phyloP scores from a whole-genome alignment of 1,140 invertebrate genomes.

The Zaprionus ghesquierei region DNA sequence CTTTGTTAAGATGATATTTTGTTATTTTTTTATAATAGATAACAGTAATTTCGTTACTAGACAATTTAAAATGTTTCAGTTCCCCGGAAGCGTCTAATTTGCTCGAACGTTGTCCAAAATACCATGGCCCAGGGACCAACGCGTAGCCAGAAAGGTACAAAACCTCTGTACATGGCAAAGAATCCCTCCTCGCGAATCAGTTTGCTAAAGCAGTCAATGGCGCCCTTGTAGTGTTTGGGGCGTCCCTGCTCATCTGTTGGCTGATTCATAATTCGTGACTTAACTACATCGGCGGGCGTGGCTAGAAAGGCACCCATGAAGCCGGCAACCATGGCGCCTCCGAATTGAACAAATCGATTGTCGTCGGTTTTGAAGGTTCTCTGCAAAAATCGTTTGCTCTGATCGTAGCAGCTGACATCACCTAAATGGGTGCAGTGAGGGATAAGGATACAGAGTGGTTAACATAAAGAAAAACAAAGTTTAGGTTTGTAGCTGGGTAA shows the following conservation, averaged over 20 bases:
- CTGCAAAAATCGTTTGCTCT: conserved; percentile 33
- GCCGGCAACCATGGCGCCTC: conserved; percentile 33
- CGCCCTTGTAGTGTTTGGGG: conserved; percentile 33
- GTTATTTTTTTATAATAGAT: background rate
- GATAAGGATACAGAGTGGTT: no score
- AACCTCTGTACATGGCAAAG: conserved; percentile 41
- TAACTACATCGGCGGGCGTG: conserved; percentile 45
- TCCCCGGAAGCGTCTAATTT: conserved; percentile 21
- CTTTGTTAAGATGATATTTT: background rate
- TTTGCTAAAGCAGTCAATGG: conserved; percentile 32
- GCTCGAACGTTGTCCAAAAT: conserved; percentile 44
- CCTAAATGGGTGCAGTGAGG: no score
- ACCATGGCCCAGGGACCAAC: conserved; percentile 39
- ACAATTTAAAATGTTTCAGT: conserved; percentile 18
- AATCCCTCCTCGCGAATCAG: conserved; percentile 30
- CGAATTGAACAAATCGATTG: conserved; percentile 25
- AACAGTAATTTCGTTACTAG: background rate
- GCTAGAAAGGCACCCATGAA: conserved; percentile 16
- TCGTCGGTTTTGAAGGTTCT: background rate
- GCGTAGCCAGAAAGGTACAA: conserved; percentile 38
- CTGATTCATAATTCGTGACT: conserved; percentile 50
- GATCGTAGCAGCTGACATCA: conserved; percentile 37
- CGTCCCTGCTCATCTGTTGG: conserved; percentile 17
- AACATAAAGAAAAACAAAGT: no score
- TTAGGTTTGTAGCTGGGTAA: no score